Conservation (phyloP, 2,113 vertebrate species). For the Pseudolaguvia tuberculata region DNA sequence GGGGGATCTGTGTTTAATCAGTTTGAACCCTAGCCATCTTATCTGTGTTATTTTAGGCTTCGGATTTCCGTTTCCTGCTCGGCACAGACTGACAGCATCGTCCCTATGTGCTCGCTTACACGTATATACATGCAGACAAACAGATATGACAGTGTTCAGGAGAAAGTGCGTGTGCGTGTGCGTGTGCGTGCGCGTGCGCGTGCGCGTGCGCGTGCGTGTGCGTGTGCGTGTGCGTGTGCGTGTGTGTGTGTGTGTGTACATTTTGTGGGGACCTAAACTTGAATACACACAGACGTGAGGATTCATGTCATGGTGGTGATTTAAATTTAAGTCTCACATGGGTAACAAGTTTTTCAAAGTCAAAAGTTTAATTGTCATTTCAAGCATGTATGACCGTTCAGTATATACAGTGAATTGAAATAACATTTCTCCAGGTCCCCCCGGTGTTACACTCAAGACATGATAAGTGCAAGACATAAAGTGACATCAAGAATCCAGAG, state of each 20-base stretch:
- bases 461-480: no score
- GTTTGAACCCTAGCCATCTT: constrained; percentile 8
- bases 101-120: not conserved
- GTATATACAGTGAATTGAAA: no score
- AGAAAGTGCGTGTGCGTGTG: not conserved
- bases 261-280: no score
- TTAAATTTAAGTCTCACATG: no score
- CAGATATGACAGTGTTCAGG: not conserved
- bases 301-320: no score
- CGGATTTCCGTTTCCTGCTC: constrained; percentile 16
- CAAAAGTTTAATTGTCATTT: no score
- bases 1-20: constrained; percentile 11
- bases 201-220: not conserved
- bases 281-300: no score
- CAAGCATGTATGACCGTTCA: no score
- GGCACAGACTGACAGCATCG: not conserved
- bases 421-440: no score
- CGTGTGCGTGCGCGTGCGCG: not conserved
- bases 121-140: not conserved
- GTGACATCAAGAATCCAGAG: no score
- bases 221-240: not conserved
- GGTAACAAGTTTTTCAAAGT: no score
- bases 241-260: not conserved
- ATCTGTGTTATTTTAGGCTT: constrained; percentile 25
- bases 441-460: no score